phyloP scores from a whole-genome alignment of 2,113 vertebrate species.

The Mionectes macconnelli region DNA sequence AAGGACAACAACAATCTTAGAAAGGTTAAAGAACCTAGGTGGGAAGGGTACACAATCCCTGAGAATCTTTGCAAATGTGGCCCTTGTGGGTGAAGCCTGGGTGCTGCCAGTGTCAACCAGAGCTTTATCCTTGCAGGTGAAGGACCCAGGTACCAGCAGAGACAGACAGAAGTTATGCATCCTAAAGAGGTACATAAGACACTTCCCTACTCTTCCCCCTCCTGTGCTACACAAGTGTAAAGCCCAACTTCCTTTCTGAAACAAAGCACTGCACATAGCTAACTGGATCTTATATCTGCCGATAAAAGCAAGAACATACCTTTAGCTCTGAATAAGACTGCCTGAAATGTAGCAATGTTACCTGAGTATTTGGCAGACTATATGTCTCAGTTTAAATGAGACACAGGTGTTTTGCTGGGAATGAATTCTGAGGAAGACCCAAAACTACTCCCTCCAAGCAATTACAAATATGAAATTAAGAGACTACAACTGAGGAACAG shows the following conservation, averaged over 20 bases:
- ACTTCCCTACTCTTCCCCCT: not conserved
- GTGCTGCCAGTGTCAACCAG: not conserved
- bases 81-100: not conserved
- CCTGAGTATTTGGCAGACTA: not conserved
- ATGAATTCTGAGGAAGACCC: too few species aligned
- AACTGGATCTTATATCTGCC: not conserved
- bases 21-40: rapidly evolving
- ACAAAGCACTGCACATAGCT: not conserved
- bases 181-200: not conserved
- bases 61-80: not conserved
- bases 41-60: not conserved
- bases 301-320: not conserved
- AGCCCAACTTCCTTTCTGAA: not conserved
- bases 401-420: too few species aligned
- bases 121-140: not conserved
- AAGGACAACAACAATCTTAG: not conserved
- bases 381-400: too few species aligned
- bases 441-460: too few species aligned
- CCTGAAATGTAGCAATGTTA: not conserved
- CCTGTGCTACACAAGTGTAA: rapidly evolving
- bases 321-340: not conserved
- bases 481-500: too few species aligned
- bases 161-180: not conserved
- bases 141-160: not conserved
- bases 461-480: too few species aligned